These are phyloP conservation scores for Dendrocopos noguchii DNA, from an alignment of 2,113 vertebrate species.

Conservation along the genomic window DNA sequence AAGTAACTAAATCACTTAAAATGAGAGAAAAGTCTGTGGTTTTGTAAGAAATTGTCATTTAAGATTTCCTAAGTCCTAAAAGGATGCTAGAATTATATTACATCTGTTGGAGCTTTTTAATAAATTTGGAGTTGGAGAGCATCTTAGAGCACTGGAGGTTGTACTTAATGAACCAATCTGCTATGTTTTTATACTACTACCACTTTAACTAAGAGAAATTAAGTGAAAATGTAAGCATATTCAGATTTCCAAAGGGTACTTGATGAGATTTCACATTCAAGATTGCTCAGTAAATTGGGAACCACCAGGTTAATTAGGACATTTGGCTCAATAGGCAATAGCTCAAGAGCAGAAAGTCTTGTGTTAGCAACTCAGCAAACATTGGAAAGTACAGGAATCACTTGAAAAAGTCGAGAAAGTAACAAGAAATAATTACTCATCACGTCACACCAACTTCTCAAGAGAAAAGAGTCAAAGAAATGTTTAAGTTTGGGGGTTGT, in stretches of 20 bases:
- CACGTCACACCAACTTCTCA: neutral
- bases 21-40: neutral
- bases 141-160: neutral
- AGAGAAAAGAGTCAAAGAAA: neutral
- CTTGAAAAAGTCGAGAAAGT: neutral
- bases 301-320: neutral
- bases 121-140: neutral
- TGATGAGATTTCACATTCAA: neutral
- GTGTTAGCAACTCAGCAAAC: neutral
- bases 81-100: neutral
- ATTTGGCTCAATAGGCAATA: neutral
- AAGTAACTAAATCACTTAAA: neutral
- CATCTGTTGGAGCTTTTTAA: neutral
- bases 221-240: conserved; percentile 8
- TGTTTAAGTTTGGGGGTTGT: neutral
- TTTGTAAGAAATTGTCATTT: neutral
- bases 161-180: neutral
- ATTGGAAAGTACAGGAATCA: neutral
- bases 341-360: neutral
- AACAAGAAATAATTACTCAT: neutral
- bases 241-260: neutral
- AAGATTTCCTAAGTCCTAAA: neutral
- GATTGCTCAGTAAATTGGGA: neutral
- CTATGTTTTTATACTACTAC: neutral
- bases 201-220: neutral